Percentiles rank a stretch among this genome's conserved stretches.
These are phyloP conservation scores for Athetis lepigone DNA, from an alignment of 2,888 invertebrate species.

Conservation along the genomic window DNA sequence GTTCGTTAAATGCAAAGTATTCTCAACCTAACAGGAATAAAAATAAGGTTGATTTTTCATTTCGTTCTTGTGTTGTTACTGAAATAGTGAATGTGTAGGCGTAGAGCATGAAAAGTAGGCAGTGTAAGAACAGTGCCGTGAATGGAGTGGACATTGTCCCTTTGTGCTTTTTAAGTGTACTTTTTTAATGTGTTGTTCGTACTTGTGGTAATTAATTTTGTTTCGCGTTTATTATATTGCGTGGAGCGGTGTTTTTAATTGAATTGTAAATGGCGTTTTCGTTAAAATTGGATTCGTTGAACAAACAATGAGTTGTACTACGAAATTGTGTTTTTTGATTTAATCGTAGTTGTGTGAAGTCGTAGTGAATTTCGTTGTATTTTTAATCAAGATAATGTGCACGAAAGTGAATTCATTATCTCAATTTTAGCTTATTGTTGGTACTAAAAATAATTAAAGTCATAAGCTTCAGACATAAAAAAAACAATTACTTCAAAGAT, in stretches of 20 bases:
- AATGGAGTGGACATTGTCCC: conserved; percentile 82
- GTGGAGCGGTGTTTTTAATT: conserved; percentile 53
- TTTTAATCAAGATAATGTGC: conserved; percentile 38
- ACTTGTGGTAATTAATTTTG: conserved; percentile 61
- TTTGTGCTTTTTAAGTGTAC: conserved; percentile 67
- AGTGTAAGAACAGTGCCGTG: conserved; percentile 82
- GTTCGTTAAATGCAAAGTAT: conserved; percentile 58
- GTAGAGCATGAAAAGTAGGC: conserved; percentile 90
- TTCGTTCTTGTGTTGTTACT: conserved; percentile 75
- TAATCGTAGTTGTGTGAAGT: not conserved
- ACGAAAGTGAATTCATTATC: conserved; percentile 10
- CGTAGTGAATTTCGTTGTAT: not conserved
- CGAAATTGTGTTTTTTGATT: conserved; percentile 28
- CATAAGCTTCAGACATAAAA: not conserved
- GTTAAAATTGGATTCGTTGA: conserved; percentile 34
- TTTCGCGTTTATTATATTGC: conserved; percentile 52
- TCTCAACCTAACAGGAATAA: conserved; percentile 71
- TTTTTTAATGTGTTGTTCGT: conserved; percentile 58
- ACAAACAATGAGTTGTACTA: conserved; percentile 36
- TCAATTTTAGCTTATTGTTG: no score
- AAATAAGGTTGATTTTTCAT: conserved; percentile 78
- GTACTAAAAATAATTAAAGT: not conserved
- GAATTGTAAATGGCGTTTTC: conserved; percentile 47
- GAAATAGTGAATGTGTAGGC: conserved; percentile 89
- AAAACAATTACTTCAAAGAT: no score